Base-by-base conservation (phyloP, 2,888 invertebrate species). In the Parelbella ahira region DNA sequence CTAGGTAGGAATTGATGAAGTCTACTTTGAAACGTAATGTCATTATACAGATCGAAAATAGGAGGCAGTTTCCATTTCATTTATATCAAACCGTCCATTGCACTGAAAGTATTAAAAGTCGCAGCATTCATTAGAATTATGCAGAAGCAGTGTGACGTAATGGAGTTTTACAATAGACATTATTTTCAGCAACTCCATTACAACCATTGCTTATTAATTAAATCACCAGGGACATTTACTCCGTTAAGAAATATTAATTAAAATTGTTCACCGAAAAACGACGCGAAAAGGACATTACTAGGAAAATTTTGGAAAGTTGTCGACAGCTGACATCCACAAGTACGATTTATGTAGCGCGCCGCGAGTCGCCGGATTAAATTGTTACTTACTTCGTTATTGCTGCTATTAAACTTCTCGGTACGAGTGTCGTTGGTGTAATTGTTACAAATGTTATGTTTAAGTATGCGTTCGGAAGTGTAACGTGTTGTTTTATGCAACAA, bases 321-420 rank as follows among this genome's bases (percentile, higher is more conserved):
- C 76, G 83, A 82, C 84, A 81, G 78, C 78, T 84, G 86, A 84
- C 86, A 82, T 81, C 79, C 67, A 69, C 71, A 75, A 83, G 81
- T 78, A 78, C 69, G 68, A 84, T 84, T 87, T 83, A 86, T 80
- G 77, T 70, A 68, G 71, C 70, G 59, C 65, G 55, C 56, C 63
- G 64, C 72, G 69, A 67, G n/a, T n/a, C 68, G 64, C 70, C 70
- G 76, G 83, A 83, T 79, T 81, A 78, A 83, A 81, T 69, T 75
- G 79, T 76, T 79, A 77, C 66, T 78, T 73, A 67, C 68, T n/a
- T 70, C 69, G 75, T 77, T 81, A 84, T 79, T 77, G 65, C 82
- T 61, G 81, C 73, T 77, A 77, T 81, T 80, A 73, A 73, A 76
- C 68, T 77, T 77, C 73, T 12, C 19, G 32, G 32, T 41, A 12